Base-by-base conservation (phyloP, 2,888 invertebrate species). In the Hydriomena furcata region DNA sequence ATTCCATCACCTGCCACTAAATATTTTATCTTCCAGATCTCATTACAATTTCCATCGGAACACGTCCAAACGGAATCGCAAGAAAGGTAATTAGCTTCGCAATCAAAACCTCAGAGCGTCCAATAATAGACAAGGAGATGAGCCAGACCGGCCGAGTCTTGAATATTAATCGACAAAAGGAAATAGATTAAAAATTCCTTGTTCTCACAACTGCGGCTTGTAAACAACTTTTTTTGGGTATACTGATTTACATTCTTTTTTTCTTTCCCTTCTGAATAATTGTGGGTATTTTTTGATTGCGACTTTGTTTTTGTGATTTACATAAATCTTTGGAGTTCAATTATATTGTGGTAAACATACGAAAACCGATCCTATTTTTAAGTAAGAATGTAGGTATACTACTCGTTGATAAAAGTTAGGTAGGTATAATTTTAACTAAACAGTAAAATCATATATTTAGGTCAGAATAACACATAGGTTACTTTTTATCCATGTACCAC, bases 171-270 rank as follows among this genome's bases (percentile, higher is more conserved):
- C 85, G 85, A 79, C 87, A 67, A 73, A n/a, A 81, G 91, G 90
- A 91, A 90, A 91, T 90, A 87, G 91, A 91, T 91, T 91, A 91
- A 91, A 89, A 89, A 89, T 86, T 87, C 89, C 82, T 73, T 86
- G 87, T 87, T 71, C 80, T 84, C 79, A 84, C 40, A 40, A 40
- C 21, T 82, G 80, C 77, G 79, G 80, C 85, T 84, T 79, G 69
- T 76, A 83, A 90, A 88, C 88, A 88, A 88, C 82, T 88, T 89
- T 89, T 87, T 87, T 87, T 75, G 80, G 84, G 84, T 79, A 80
- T 80, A 70, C 71, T 82, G 75, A 89, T 89, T 89, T 90, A 75
- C 89, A 90, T 90, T 79, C n/a, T 78, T 81, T 85, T 86, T 84
- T 83, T 78, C 65, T 67, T 68, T 84, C 85, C 88, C 88, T 80